Evolutionary conservation across 2,113 vertebrate genomes (phyloP), one percentile per base, ranked within the genome.

Genomic region (Dipodomys merriami): DNA sequence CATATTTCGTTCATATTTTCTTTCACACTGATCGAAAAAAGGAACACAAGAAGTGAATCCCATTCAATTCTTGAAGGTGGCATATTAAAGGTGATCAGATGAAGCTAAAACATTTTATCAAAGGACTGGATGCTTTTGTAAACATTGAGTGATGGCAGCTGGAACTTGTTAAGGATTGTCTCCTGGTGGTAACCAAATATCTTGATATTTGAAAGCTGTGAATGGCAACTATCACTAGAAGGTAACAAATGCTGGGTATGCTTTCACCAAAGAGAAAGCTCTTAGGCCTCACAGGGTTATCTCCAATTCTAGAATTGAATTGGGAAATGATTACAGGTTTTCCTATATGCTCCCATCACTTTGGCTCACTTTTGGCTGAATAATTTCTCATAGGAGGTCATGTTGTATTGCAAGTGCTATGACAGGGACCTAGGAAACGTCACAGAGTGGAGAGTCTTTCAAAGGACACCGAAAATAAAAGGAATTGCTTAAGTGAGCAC

Each of bases 201-300:
- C 72, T 86, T 81, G 82, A 35, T 33, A 25, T 65, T 62, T 95
- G 91, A 91, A 65, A 46, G 65, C 20, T 46, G 44, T 46, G 62
- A 94, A 74, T n/a, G 57, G 68, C 33, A 72, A 53, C 69, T 62
- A 12, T 64, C 80, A 90, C 92, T 82, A 86, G 49, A 95, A 93
- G 96, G 82, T 33, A 73, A 57, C 86, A 85, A 62, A 60, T 57
- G 12, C 29, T 64, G 62, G 62, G 62, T 8, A 64, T 20, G 39
- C 78, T 90, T 97, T 95, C 64, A 68, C 82, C 73, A 71, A 83
- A 46, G 73, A 46, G 73, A 90, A 92, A 83, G 68, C 69, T 74
- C 73, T 92, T 69, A 0, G 0, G 20, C 10, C 25, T 62, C 77
- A 53, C 7, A 78, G 77, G 64, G 46, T 91, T 64, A 20, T 39